phyloP scores from a whole-genome alignment of 1,140 invertebrate species.

The Philotrypesis tridentata region DNA sequence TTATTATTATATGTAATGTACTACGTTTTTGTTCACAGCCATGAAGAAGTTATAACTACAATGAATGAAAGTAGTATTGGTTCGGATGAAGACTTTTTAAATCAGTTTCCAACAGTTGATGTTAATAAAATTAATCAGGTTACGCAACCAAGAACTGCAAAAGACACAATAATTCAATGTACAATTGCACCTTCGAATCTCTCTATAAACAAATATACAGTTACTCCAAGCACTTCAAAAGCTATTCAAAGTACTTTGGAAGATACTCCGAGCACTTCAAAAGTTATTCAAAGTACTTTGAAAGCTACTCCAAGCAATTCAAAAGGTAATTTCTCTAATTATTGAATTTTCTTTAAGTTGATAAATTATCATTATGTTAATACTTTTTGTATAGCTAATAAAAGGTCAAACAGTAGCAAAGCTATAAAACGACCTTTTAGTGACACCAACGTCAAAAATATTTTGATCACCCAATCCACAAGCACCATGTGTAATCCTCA shows the following conservation, averaged over 20 bases:
- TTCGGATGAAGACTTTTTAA: conserved; percentile 12
- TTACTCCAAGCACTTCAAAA: background rate
- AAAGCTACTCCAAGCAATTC: background rate
- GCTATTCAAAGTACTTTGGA: too few species aligned
- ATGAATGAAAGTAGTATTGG: background rate
- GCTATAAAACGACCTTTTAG: background rate
- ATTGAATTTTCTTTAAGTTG: background rate
- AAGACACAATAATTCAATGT: background rate
- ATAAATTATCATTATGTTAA: background rate
- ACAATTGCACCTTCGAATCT: background rate
- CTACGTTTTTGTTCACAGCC: background rate
- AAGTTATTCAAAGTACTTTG: too few species aligned
- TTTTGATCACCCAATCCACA: background rate
- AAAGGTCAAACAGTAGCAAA: background rate
- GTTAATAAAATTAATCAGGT: background rate
- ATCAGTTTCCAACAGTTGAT: conserved; percentile 4
- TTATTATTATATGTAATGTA: too few species aligned
- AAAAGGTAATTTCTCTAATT: background rate
- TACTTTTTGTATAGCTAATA: background rate
- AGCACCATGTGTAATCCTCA: background rate
- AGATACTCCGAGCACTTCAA: too few species aligned
- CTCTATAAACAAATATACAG: background rate
- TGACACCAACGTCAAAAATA: background rate
- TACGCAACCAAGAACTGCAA: background rate
- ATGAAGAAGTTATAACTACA: background rate